Percentiles rank a stretch among this genome's conserved stretches.
Conservation (phyloP, 1,140 invertebrate genomes). For the Macrotrachela quadricornifera region DNA sequence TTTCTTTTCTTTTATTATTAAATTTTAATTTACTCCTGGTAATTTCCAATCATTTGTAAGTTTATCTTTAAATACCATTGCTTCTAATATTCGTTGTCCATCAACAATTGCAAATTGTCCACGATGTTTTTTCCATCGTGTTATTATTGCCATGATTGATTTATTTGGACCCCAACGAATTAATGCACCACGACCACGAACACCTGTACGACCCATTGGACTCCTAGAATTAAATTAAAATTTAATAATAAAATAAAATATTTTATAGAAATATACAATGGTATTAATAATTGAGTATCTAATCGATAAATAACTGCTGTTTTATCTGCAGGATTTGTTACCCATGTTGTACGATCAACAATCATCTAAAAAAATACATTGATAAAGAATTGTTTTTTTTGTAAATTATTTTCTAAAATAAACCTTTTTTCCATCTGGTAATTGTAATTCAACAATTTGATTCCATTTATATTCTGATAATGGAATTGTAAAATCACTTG, state of each 20-base stretch:
- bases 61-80: constrained; percentile 1
- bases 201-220: constrained; percentile 31
- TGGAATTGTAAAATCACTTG: too few species aligned
- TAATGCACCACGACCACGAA: constrained; percentile 27
- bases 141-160: constrained; percentile 26
- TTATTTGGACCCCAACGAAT: constrained; percentile 34
- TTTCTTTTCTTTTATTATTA: too few species aligned
- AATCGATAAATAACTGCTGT: constrained; percentile 6
- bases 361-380: background rate
- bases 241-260: too few species aligned
- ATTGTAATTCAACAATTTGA: too few species aligned
- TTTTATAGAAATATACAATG: too few species aligned
- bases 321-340: background rate
- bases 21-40: background rate
- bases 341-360: constrained; percentile 4
- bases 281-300: background rate
- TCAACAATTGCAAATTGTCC: constrained; percentile 4
- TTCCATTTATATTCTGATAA: too few species aligned
- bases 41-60: constrained; percentile 2
- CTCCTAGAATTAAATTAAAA: constrained; percentile 13
- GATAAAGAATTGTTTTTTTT: too few species aligned
- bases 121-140: constrained; percentile 18
- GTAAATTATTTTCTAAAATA: too few species aligned
- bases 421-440: too few species aligned
- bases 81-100: constrained; percentile 4